These are phyloP conservation scores for Xanthorhoe spadicearia DNA, from an alignment of 2,888 invertebrate species.

Conservation along the genomic window DNA sequence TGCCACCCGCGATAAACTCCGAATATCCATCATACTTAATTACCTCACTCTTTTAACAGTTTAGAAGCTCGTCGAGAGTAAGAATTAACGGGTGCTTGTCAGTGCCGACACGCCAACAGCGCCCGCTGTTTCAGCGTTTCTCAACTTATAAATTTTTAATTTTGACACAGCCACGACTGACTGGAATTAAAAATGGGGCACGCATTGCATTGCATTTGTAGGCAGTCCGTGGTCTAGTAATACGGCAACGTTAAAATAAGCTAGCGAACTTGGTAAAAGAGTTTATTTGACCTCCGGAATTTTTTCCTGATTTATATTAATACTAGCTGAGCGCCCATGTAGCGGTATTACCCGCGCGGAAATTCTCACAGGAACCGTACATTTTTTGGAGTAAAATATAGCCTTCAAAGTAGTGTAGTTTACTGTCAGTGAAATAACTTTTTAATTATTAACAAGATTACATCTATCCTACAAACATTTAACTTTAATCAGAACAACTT, in stretches of 20 bases:
- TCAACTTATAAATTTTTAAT: constrained; percentile 58
- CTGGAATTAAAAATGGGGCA: constrained; percentile 42
- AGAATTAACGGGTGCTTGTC: constrained; percentile 72
- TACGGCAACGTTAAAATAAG: constrained; percentile 28
- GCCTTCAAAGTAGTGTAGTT: neutral
- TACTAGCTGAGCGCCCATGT: neutral
- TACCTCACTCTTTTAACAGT: constrained; percentile 78
- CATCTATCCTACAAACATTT: no score
- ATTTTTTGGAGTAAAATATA: neutral
- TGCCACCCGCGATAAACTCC: constrained; percentile 75
- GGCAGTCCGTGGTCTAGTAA: constrained; percentile 29
- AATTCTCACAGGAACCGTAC: neutral
- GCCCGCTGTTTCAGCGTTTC: constrained; percentile 63
- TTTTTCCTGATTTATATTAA: constrained; percentile 3
- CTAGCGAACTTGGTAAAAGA: constrained; percentile 9
- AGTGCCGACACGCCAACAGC: constrained; percentile 55
- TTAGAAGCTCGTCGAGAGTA: constrained; percentile 67
- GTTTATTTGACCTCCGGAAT: constrained; percentile 12
- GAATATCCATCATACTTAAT: constrained; percentile 82
- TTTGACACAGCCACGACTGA: constrained; percentile 48
- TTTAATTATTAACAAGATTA: neutral
- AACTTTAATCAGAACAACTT: no score
- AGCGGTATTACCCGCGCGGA: neutral
- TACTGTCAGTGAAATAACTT: neutral
- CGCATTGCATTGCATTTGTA: constrained; percentile 27